phyloP scores from a whole-genome alignment of 2,113 vertebrate genomes.

The Chionodraco myersi region DNA sequence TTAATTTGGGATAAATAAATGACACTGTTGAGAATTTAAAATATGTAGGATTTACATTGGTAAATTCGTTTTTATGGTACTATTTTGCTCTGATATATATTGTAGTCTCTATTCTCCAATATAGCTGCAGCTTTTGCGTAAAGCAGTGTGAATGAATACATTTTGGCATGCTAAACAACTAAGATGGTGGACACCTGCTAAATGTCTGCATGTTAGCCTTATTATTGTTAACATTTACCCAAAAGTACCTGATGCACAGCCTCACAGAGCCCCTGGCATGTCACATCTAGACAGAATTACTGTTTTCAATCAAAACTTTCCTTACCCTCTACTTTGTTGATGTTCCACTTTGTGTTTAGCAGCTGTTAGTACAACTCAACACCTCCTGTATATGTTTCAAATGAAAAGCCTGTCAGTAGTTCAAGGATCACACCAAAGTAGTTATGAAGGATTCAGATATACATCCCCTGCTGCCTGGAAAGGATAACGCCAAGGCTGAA shows the following conservation, averaged over 20 bases:
- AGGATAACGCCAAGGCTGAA: neutral
- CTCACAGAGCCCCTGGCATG: neutral
- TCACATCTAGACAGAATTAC: neutral
- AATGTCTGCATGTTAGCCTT: neutral
- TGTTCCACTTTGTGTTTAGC: neutral
- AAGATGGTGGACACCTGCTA: neutral
- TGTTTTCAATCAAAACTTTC: neutral
- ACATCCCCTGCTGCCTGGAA: slow-evolving; percentile 8
- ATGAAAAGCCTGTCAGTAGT: slow-evolving; percentile 11
- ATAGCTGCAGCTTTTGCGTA: neutral
- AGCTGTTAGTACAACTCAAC: neutral
- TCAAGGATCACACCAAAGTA: slow-evolving; percentile 7
- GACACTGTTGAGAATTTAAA: no score
- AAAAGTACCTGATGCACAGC: neutral
- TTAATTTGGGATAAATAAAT: no score
- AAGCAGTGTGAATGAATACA: neutral
- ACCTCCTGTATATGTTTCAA: slow-evolving; percentile 1
- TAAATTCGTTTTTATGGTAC: no score
- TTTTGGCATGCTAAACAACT: neutral
- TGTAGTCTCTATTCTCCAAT: neutral
- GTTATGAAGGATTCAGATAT: slow-evolving; percentile 15
- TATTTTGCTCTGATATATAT: no score
- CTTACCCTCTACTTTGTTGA: neutral
- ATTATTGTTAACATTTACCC: neutral
- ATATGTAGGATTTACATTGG: no score